Percentiles rank a stretch among this genome's conserved stretches.
Evolutionary conservation across 2,888 invertebrate species (phyloP).

Genomic region (Phyllotreta cruciferae): DNA sequence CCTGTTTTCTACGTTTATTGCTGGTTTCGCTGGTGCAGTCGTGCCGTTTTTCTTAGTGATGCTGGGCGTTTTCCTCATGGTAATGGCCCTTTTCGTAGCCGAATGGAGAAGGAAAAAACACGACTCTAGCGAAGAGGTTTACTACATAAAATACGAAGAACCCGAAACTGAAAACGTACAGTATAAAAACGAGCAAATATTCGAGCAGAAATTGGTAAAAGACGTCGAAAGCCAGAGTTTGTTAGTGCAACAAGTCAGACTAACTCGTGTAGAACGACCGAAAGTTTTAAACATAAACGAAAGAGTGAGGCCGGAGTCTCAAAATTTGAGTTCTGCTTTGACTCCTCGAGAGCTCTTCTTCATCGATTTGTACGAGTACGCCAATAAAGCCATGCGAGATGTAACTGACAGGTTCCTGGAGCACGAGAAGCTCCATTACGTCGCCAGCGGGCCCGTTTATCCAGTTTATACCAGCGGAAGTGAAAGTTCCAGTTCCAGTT

Average conservation of each 20-base stretch:
- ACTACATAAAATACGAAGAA: constrained; percentile 15
- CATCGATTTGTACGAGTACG: constrained; percentile 56
- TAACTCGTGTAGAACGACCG: constrained; percentile 8
- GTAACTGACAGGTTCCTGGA: constrained; percentile 32
- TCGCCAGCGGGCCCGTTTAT: constrained; percentile 14
- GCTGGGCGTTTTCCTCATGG: constrained; percentile 46
- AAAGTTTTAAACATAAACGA: constrained; percentile 1
- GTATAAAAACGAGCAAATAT: background rate
- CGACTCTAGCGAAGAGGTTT: constrained; percentile 7
- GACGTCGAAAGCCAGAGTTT: background rate
- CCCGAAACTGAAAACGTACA: constrained; percentile 2
- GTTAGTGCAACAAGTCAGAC: too few relatives aligned
- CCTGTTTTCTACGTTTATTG: background rate
- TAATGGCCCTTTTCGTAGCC: constrained; percentile 49
- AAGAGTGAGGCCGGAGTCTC: constrained; percentile 28
- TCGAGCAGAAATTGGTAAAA: background rate
- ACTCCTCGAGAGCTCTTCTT: constrained; percentile 60
- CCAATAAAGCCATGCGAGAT: constrained; percentile 44
- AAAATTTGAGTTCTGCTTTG: constrained; percentile 41
- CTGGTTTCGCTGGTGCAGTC: constrained; percentile 39
- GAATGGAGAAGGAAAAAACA: constrained; percentile 42
- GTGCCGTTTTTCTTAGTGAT: constrained; percentile 43
- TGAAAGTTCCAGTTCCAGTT: background rate
- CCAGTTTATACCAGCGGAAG: background rate
- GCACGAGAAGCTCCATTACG: constrained; percentile 24